Conservation (phyloP, 23 tunicate genomes). For the Botrylloides violaceus region DNA sequence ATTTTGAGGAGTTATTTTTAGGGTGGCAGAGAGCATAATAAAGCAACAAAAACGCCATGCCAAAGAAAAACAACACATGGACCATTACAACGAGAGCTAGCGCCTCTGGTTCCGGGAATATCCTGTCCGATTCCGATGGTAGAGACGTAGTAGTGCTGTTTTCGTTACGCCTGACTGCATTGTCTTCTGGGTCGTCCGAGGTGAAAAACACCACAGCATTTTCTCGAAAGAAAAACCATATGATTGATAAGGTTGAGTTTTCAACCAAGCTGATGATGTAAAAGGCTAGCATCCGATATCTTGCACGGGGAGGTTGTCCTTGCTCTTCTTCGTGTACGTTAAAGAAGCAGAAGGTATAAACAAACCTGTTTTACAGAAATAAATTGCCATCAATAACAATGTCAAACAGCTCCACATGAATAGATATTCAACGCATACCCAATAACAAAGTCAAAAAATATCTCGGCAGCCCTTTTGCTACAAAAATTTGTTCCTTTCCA, state of each 20-base stretch:
- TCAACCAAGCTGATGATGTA: constrained; percentile 43
- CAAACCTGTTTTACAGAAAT: constrained; percentile 28
- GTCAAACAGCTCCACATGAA: background rate
- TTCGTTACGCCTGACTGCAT: background rate
- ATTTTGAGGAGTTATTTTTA: background rate
- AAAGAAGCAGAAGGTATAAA: constrained; percentile 76
- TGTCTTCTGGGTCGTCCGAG: background rate
- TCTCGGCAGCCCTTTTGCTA: constrained; percentile 24
- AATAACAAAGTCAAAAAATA: constrained; percentile 38
- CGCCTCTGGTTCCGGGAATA: constrained; percentile 7
- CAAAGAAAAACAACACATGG: constrained; percentile 26
- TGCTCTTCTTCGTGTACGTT: constrained; percentile 41
- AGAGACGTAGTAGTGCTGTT: background rate
- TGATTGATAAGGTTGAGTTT: constrained; percentile 27
- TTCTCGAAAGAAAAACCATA: constrained; percentile 49
- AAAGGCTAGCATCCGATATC: constrained; percentile 39
- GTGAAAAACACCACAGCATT: background rate
- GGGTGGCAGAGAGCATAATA: constrained; percentile 65
- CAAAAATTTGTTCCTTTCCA: constrained; percentile 46
- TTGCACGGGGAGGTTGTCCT: constrained; percentile 17
- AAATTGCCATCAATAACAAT: background rate
- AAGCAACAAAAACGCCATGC: constrained; percentile 37
- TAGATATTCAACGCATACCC: constrained; percentile 37
- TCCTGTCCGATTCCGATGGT: background rate
- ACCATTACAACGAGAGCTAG: constrained; percentile 31